Conservation (phyloP, 2,113 vertebrate genomes). For the Noturus placidus region DNA sequence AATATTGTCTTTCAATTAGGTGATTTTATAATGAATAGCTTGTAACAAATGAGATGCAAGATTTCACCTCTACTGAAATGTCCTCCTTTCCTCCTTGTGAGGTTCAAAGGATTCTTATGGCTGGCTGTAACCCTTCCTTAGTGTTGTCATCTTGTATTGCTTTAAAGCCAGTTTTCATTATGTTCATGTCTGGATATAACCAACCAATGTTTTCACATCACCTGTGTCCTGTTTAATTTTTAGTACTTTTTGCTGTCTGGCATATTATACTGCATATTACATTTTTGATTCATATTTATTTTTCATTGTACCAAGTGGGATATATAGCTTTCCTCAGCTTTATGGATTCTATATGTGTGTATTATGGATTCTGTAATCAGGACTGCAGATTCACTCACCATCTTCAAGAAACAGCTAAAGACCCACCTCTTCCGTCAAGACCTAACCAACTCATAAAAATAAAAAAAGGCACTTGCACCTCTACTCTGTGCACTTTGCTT, state of each 20-base stretch:
- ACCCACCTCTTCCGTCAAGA: no score
- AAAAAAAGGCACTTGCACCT: no score
- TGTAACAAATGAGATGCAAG: background rate
- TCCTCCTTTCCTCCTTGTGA: background rate
- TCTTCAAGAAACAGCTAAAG: no score
- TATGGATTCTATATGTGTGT: background rate
- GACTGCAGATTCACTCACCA: no score
- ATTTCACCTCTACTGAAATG: background rate
- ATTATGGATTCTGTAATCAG: no score
- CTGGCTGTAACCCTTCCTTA: background rate
- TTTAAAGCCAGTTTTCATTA: background rate
- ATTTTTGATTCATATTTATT: background rate
- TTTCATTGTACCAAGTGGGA: background rate
- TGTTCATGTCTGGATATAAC: constrained; percentile 1
- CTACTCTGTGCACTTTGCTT: no score
- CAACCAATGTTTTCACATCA: background rate
- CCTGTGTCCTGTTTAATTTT: background rate
- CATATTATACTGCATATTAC: background rate
- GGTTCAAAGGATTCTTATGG: constrained; percentile 3
- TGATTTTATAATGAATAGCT: background rate
- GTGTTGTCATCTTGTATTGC: background rate
- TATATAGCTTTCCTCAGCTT: background rate
- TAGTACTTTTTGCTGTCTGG: background rate
- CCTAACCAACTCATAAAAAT: no score
- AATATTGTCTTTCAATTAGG: background rate